Evolutionary conservation across 2,797 vertebrate genomes (phyloP).

Genomic region (Macroramphosus scolopax): DNA sequence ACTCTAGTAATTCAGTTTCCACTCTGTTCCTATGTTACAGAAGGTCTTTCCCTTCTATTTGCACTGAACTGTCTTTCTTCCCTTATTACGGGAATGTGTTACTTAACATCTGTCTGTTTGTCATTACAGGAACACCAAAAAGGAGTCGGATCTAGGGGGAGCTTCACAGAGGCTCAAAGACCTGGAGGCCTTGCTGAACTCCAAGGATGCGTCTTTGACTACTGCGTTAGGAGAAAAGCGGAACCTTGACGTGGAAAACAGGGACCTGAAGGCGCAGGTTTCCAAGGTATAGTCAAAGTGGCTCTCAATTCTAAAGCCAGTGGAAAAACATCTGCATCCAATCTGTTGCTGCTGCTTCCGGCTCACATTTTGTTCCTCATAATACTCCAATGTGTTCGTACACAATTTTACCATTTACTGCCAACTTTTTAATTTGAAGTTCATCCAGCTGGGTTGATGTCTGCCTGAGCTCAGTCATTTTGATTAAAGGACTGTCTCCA

Average conservation of each 20-base stretch:
- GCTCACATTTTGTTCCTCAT: neutral
- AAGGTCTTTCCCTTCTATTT: too few species aligned
- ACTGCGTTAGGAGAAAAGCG: slow-evolving; percentile 93
- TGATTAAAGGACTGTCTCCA: slow-evolving; percentile 6
- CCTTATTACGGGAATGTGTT: neutral
- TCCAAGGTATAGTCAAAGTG: slow-evolving; percentile 83
- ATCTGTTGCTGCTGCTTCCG: neutral
- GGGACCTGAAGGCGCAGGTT: slow-evolving; percentile 87
- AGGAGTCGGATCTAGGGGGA: slow-evolving; percentile 84
- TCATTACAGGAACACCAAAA: slow-evolving; percentile 86
- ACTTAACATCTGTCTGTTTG: neutral
- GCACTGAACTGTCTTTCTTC: too few species aligned
- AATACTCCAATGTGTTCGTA: neutral
- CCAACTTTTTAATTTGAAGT: too few species aligned
- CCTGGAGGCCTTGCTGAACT: slow-evolving; percentile 92
- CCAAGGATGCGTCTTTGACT: slow-evolving; percentile 89
- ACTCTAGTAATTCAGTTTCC: slow-evolving; percentile 21
- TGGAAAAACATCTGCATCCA: slow-evolving; percentile 50
- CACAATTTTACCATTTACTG: too few species aligned
- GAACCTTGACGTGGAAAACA: slow-evolving; percentile 84
- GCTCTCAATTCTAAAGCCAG: neutral
- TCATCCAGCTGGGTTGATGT: too few species aligned
- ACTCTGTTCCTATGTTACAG: neutral
- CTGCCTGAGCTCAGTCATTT: too few species aligned
- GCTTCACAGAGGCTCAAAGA: slow-evolving; percentile 90